Base-by-base conservation (phyloP, 1,140 invertebrate species). In the Metaphire vulgaris region DNA sequence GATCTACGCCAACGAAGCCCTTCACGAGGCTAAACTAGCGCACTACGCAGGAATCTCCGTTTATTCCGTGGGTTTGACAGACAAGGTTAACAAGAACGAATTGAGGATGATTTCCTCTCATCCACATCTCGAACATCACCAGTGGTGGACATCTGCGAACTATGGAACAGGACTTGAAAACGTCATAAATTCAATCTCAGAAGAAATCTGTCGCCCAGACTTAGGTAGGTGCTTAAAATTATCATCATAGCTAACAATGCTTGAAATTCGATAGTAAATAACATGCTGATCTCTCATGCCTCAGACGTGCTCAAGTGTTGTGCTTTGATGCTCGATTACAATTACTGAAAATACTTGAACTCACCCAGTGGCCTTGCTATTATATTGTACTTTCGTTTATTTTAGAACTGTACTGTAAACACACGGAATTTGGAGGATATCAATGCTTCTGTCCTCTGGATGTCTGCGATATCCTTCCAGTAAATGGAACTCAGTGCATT, bases 361-460 rank as follows among this genome's bases (percentile, higher is more conserved):
- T n/a, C n/a, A n/a, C n/a, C n/a, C n/a, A n/a, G n/a, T n/a, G n/a
- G n/a, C n/a, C n/a, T n/a, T n/a, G n/a, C n/a, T n/a, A n/a, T n/a
- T n/a, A n/a, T n/a, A n/a, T n/a, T n/a, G n/a, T n/a, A n/a, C n/a
- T 56, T 6, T 56, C 21, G 6, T 56, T 2, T 26, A 2, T 72
- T 74, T 31, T 33, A 74, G 74, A 74, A 32, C 29, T 68, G 1
- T 41, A 68, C 74, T 74, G 74, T 68, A 30, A 29, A 14, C 29
- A 33, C 21, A 74, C 56, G n/a, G 74, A 74, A 33, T 66, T 64
- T 31, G 74, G 66, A 28, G 74, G 28, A 12, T 66, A 67, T 69
- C 74, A 74, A 34, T 76, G 76, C 32, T 76, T 76, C 76, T 76
- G 76, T 73, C 69, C 41, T 31, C 29, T 66, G 30, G 41, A 72